These are phyloP conservation scores for Hephaestus fuliginosus DNA, from an alignment of 2,797 vertebrate genomes.

Conservation along the genomic window DNA sequence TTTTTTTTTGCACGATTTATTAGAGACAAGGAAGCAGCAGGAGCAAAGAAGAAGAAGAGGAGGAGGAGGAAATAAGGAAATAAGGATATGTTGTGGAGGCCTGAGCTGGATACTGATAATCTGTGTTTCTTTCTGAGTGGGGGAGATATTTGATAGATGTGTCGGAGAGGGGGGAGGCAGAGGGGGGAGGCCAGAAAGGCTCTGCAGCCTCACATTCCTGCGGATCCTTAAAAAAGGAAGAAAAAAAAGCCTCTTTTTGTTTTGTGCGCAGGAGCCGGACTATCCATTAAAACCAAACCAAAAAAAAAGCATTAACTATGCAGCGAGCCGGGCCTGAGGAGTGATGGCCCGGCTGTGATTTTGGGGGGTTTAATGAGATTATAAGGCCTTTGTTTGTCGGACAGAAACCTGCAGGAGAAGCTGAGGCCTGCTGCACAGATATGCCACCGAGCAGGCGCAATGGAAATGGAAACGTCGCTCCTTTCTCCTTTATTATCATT, in stretches of 20 bases:
- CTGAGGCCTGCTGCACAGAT: conserved; percentile 83
- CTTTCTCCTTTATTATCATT: too few species aligned
- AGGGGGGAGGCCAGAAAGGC: conserved; percentile 51
- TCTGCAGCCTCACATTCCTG: conserved; percentile 82
- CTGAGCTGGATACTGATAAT: conserved; percentile 24
- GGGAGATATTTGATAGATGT: conserved; percentile 73
- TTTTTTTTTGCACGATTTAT: conserved; percentile 71
- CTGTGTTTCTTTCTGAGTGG: conserved; percentile 5
- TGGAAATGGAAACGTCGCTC: conserved; percentile 61
- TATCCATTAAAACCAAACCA: conserved; percentile 67
- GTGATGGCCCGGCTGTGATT: conserved; percentile 64
- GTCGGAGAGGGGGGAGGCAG: conserved; percentile 25
- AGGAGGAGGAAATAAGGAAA: conserved; percentile 43
- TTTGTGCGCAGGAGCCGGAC: conserved; percentile 81
- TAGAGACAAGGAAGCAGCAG: conserved; percentile 75
- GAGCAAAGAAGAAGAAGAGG: conserved; percentile 59
- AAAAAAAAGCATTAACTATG: conserved; percentile 71
- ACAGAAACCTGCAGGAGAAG: conserved; percentile 57
- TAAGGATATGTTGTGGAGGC: conserved; percentile 10
- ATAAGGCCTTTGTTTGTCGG: conserved; percentile 70
- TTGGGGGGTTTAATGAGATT: conserved; percentile 49
- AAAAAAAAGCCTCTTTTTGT: conserved; percentile 72
- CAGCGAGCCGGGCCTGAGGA: conserved; percentile 73
- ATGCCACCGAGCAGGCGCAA: conserved; percentile 76
- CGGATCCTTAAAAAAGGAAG: conserved; percentile 71